phyloP scores from a whole-genome alignment of 2,888 invertebrate species.

The Nomada fucata region DNA sequence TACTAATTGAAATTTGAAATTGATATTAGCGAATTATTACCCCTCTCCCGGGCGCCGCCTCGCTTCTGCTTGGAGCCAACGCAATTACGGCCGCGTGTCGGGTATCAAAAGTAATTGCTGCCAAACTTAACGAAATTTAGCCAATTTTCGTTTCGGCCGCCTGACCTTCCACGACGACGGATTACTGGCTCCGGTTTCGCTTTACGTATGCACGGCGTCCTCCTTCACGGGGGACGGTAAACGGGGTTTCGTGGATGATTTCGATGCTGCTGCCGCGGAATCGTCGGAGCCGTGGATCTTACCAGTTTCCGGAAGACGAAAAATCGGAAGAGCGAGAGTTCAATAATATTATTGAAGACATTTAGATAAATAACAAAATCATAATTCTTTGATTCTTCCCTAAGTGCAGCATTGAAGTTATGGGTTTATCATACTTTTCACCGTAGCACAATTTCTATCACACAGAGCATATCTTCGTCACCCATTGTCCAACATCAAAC shows the following conservation, averaged over 20 bases:
- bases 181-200: constrained; percentile 59
- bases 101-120: constrained; percentile 84
- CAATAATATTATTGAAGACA: too few species aligned
- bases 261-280: constrained; percentile 25
- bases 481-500: background rate
- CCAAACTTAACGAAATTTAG: constrained; percentile 82
- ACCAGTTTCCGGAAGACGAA: background rate
- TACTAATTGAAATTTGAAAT: constrained; percentile 85
- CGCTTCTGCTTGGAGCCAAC: constrained; percentile 71
- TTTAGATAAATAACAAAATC: too few species aligned
- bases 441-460: too few species aligned
- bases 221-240: constrained; percentile 31
- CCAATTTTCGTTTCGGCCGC: constrained; percentile 72
- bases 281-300: constrained; percentile 12
- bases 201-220: constrained; percentile 47
- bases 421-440: too few species aligned
- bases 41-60: constrained; percentile 69
- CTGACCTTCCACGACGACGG: constrained; percentile 69
- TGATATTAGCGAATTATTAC: constrained; percentile 84
- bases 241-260: constrained; percentile 55
- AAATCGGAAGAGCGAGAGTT: background rate
- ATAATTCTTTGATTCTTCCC: too few species aligned
- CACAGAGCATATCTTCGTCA: too few species aligned
- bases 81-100: constrained; percentile 82
- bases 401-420: too few species aligned